phyloP scores from a whole-genome alignment of 1,140 invertebrate species.

The Eufriesea mexicana region DNA sequence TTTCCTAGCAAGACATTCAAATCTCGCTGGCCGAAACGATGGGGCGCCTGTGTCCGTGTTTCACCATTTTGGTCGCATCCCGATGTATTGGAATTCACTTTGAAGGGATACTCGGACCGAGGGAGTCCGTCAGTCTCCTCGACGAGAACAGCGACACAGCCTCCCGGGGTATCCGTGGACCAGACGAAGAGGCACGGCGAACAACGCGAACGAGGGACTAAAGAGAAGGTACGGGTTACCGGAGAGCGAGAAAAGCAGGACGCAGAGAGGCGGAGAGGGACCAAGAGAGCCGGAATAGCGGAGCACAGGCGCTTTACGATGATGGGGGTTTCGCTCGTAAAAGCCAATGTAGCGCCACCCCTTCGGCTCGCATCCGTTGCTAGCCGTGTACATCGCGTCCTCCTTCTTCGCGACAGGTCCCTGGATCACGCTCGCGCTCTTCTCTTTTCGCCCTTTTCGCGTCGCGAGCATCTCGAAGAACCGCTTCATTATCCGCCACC shows the following conservation, averaged over 20 bases:
- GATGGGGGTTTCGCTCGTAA: constrained; percentile 71
- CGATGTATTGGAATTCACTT: constrained; percentile 74
- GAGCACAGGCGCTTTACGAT: constrained; percentile 66
- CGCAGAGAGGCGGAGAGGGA: background rate
- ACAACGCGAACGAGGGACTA: background rate
- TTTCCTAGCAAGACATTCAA: constrained; percentile 72
- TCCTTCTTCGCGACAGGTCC: constrained; percentile 25
- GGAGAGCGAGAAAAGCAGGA: background rate
- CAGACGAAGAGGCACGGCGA: constrained; percentile 6
- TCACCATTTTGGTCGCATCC: constrained; percentile 66
- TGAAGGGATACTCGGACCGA: constrained; percentile 43
- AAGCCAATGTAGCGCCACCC: constrained; percentile 71
- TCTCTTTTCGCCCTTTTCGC: background rate
- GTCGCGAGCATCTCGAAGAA: constrained; percentile 26
- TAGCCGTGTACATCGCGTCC: constrained; percentile 15
- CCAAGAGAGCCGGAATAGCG: constrained; percentile 46
- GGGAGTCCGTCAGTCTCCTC: constrained; percentile 41
- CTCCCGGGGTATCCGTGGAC: background rate
- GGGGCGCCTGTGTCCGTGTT: constrained; percentile 38
- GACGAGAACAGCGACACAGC: background rate
- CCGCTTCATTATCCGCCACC: constrained; percentile 39
- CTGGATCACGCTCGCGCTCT: constrained; percentile 11
- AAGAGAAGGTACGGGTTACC: background rate
- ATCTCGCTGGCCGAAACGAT: constrained; percentile 55
- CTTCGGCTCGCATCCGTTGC: constrained; percentile 36